Percentiles rank a stretch among this genome's conserved stretches.
Conservation (phyloP, 2,888 invertebrate species). For the Malthinus seriepunctatus region DNA sequence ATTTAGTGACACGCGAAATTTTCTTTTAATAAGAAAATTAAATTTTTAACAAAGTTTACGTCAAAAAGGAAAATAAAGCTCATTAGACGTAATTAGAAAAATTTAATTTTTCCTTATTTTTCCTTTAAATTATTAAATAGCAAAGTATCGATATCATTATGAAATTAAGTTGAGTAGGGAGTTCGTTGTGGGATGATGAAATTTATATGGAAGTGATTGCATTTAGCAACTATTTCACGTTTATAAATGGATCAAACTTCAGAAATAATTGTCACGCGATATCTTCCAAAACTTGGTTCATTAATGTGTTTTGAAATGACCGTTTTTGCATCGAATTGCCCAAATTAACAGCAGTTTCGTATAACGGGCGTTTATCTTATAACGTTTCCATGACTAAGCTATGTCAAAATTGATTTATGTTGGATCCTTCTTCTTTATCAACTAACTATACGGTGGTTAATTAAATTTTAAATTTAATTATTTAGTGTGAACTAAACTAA, state of each 20-base stretch:
- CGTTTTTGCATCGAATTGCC: conserved; percentile 21
- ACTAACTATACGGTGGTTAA: neutral
- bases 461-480: conserved; percentile 5
- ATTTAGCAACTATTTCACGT: conserved; percentile 12
- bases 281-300: conserved; percentile 15
- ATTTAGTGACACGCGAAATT: too few species aligned
- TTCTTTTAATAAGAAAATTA: too few species aligned
- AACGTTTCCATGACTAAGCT: conserved; percentile 10
- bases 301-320: conserved; percentile 18
- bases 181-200: neutral
- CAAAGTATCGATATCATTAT: too few species aligned
- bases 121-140: too few species aligned
- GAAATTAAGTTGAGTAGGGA: too few species aligned
- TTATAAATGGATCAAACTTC: conserved; percentile 13
- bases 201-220: neutral
- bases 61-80: too few species aligned
- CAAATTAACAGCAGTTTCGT: conserved; percentile 19
- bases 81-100: too few species aligned
- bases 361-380: conserved; percentile 13
- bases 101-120: too few species aligned
- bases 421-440: neutral
- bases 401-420: conserved; percentile 11
- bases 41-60: too few species aligned
- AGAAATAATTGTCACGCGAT: conserved; percentile 25
- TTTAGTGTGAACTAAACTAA: neutral